Evolutionary conservation across 2,113 vertebrate genomes (phyloP).

Genomic region (Dasyornis broadbenti): DNA sequence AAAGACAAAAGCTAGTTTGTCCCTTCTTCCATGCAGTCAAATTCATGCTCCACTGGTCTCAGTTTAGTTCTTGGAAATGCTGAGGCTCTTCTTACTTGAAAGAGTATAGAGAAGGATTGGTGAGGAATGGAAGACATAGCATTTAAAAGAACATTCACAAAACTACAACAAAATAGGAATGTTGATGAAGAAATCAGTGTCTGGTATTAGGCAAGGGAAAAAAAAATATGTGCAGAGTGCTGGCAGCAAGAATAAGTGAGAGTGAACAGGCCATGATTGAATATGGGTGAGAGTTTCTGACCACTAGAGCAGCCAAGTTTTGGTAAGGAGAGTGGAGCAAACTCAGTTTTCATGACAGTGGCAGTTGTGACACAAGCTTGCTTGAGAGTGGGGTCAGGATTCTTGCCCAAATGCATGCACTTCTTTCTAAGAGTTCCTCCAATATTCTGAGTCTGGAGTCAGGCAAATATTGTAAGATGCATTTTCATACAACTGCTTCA

Average conservation of each 20-base stretch:
- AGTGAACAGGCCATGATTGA: background rate
- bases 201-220: background rate
- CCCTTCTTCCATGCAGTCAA: background rate
- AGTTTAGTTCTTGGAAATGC: background rate
- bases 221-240: background rate
- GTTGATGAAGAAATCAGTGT: background rate
- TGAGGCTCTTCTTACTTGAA: background rate
- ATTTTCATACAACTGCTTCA: background rate
- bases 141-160: background rate
- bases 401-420: background rate
- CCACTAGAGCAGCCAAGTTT: background rate
- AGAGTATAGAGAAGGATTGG: background rate
- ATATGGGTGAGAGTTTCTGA: background rate
- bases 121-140: background rate
- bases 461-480: background rate
- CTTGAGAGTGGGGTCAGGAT: background rate
- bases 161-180: background rate
- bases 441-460: background rate
- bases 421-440: rapidly evolving
- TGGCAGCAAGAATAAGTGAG: background rate
- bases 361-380: background rate
- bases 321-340: background rate
- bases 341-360: background rate
- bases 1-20: background rate
- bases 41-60: background rate